phyloP scores from a whole-genome alignment of 2,888 invertebrate genomes.

The Callosobruchus maculatus region DNA sequence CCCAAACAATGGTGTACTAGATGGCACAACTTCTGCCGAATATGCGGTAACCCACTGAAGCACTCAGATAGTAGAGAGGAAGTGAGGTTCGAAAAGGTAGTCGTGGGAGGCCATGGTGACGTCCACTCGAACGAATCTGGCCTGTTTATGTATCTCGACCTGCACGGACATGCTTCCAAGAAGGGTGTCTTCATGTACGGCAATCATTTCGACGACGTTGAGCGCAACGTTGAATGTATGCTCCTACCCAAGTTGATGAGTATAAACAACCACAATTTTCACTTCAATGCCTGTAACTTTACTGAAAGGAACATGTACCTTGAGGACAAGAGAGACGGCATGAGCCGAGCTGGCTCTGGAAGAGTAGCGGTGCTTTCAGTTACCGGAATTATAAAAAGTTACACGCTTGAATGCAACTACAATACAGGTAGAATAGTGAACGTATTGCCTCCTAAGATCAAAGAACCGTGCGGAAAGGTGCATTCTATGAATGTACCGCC shows the following conservation, averaged over 20 bases:
- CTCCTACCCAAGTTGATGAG: conserved; percentile 84
- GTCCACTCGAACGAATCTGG: conserved; percentile 55
- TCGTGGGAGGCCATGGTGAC: conserved; percentile 32
- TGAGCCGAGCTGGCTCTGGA: conserved; percentile 90
- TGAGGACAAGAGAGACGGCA: conserved; percentile 84
- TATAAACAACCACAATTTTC: conserved; percentile 87
- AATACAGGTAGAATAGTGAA: conserved; percentile 82
- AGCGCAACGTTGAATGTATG: conserved; percentile 81
- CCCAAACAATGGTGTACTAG: conserved; percentile 50
- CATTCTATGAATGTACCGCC: conserved; percentile 58
- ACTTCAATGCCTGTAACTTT: conserved; percentile 89
- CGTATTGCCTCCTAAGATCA: conserved; percentile 64
- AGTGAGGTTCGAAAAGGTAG: conserved; percentile 19
- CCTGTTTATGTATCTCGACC: conserved; percentile 78
- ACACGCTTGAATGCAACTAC: conserved; percentile 91
- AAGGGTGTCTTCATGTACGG: conserved; percentile 94
- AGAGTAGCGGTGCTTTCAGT: conserved; percentile 83
- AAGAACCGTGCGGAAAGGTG: conserved; percentile 51
- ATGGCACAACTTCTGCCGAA: conserved; percentile 41
- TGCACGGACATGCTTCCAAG: conserved; percentile 92
- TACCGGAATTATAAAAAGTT: conserved; percentile 80
- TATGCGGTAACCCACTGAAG: conserved; percentile 31
- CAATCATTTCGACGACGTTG: conserved; percentile 80
- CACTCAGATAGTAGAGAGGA: conserved; percentile 30
- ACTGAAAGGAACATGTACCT: conserved; percentile 88